These are phyloP conservation scores for Neopipo cinnamomea DNA, from an alignment of 2,113 vertebrate species.

Conservation along the genomic window DNA sequence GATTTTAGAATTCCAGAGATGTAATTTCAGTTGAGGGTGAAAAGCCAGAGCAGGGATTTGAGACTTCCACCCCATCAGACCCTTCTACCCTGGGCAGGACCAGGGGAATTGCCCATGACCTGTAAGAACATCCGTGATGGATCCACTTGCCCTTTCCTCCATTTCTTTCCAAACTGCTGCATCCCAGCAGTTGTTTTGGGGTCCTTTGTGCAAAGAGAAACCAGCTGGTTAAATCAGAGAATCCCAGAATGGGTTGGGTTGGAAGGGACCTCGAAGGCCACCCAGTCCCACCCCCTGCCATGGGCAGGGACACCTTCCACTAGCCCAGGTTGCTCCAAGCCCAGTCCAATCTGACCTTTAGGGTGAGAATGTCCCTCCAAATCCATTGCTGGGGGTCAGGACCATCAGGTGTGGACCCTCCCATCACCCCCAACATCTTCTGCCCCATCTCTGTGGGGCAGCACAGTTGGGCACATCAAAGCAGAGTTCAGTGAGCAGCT, in stretches of 20 bases:
- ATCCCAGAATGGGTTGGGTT: not conserved
- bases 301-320: not conserved
- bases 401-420: not conserved
- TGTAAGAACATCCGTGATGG: not conserved
- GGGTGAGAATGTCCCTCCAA: not conserved
- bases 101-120: not conserved
- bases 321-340: not conserved
- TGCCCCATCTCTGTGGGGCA: not conserved
- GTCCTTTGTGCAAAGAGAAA: not conserved
- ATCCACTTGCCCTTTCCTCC: not conserved
- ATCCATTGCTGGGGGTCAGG: not conserved
- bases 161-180: not conserved
- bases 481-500: not conserved
- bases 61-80: not conserved
- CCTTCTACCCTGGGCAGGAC: not conserved
- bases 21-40: not conserved
- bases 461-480: not conserved
- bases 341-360: not conserved
- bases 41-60: not conserved
- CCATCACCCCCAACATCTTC: not conserved
- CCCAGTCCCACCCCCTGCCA: not conserved
- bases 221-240: not conserved
- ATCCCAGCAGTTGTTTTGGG: not conserved
- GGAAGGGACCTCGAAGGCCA: not conserved
- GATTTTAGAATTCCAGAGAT: not conserved